Evolutionary conservation across 2,113 vertebrate genomes (phyloP), one percentile per base, ranked within the genome.

Genomic region (Pipra filicauda): DNA sequence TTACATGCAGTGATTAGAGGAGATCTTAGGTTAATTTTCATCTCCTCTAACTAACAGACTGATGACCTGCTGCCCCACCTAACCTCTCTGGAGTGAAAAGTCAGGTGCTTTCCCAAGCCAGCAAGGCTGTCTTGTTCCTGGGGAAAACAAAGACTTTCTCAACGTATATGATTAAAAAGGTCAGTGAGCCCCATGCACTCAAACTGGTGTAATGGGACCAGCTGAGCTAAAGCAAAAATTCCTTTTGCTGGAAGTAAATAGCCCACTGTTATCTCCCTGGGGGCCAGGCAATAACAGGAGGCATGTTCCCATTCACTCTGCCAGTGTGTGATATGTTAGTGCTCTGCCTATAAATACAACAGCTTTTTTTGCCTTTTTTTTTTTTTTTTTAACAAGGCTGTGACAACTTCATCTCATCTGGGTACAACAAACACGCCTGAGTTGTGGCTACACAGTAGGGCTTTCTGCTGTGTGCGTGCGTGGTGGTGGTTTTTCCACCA

Each of bases 1-100:
- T 84, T 89, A 91, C 88, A 79, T 7, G 39, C 43, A 52, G 91
- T 76, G 95, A 96, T 97, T 95, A 97, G 86, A 95, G 66, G 65
- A 82, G 71, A 76, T 90, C 71, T 84, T 22, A 77, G 89, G 96
- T 96, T 97, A 95, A 97, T 98, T 97, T 96, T 97, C 96, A 97
- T 93, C 93, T 96, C 62, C 15, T 44, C 87, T 49, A 89, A 85
- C 91, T 90, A 96, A 96, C 93, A 97, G 87, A 70, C 12, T 93
- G 96, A 94, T 95, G 92, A 93, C 80, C 67, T 92, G 92, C 91
- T 90, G 94, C 89, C 89, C 95, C 89, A 92, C 52, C 93, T 93
- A 85, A 96, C 78, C 91, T 92, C 94, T 88, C 64, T 2, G 4
- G 59, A 62, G 74, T 37, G 91, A 94, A 94, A 95, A 84, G 83